phyloP scores from a whole-genome alignment of 1,140 invertebrate species.

The Aplysia californica region DNA sequence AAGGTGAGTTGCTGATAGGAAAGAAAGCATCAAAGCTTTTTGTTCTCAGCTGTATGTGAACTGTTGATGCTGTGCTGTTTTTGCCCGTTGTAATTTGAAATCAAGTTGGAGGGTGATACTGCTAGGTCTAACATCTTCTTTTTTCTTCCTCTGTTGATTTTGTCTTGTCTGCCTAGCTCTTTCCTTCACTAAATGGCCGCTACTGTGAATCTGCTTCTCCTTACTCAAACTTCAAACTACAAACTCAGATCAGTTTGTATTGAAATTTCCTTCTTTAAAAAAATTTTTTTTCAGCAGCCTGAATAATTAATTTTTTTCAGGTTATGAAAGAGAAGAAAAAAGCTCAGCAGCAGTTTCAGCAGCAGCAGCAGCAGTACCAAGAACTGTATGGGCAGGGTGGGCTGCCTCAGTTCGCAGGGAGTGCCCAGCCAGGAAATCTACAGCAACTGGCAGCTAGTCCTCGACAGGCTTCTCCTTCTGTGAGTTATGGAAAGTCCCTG shows the following conservation, averaged over 20 bases:
- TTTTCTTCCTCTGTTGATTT: background rate
- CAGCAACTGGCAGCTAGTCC: background rate
- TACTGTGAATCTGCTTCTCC: background rate
- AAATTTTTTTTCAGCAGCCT: no score
- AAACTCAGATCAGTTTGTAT: background rate
- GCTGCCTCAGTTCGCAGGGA: background rate
- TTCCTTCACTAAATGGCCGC: background rate
- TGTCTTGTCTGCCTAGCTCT: background rate
- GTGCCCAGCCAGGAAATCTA: background rate
- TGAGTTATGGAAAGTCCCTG: background rate
- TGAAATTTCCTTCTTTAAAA: no score
- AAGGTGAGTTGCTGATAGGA: no score
- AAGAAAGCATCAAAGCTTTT: no score
- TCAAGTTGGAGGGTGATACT: no score
- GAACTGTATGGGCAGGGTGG: background rate
- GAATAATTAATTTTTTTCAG: no score
- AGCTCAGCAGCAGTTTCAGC: constrained; percentile 4
- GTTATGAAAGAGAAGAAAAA: constrained; percentile 21
- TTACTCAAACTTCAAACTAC: background rate
- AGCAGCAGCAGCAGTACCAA: background rate
- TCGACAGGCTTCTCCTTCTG: background rate
- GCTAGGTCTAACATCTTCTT: no score
- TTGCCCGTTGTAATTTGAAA: no score
- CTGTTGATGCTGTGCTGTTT: no score
- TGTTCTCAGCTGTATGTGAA: no score